Percentiles rank a stretch among this genome's conserved stretches.
These are phyloP conservation scores for Tribolium madens DNA, from an alignment of 1,140 invertebrate genomes.

Conservation along the genomic window DNA sequence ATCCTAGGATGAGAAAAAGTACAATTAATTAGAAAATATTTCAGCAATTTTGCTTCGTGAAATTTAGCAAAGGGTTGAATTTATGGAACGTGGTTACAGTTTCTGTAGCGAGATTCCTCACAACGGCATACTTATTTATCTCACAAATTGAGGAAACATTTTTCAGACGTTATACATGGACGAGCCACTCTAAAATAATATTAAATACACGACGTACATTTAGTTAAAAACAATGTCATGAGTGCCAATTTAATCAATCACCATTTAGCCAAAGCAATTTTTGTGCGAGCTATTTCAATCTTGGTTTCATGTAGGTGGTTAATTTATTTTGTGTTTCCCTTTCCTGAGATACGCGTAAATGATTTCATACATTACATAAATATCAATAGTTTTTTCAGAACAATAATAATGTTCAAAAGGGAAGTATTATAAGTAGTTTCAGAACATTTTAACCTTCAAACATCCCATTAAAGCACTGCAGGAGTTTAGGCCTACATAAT, in stretches of 20 bases:
- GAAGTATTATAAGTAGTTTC: conserved; percentile 52
- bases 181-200: too few relatives aligned
- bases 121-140: background rate
- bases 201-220: too few relatives aligned
- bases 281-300: background rate
- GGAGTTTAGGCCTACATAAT: conserved; percentile 41
- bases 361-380: too few relatives aligned
- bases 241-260: background rate
- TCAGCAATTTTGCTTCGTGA: background rate
- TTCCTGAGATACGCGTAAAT: too few relatives aligned
- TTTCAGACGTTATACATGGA: background rate
- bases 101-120: background rate
- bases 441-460: conserved; percentile 51
- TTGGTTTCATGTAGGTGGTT: background rate
- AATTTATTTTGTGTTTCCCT: conserved; percentile 30
- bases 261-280: conserved; percentile 8
- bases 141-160: background rate
- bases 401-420: too few relatives aligned
- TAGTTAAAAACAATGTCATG: too few relatives aligned
- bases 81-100: background rate
- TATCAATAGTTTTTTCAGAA: background rate
- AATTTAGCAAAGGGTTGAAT: background rate
- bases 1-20: background rate
- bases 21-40: background rate
- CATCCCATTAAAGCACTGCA: conserved; percentile 44